Evolutionary conservation across 2,888 invertebrate species (phyloP).

Genomic region (Drosophila borborema): DNA sequence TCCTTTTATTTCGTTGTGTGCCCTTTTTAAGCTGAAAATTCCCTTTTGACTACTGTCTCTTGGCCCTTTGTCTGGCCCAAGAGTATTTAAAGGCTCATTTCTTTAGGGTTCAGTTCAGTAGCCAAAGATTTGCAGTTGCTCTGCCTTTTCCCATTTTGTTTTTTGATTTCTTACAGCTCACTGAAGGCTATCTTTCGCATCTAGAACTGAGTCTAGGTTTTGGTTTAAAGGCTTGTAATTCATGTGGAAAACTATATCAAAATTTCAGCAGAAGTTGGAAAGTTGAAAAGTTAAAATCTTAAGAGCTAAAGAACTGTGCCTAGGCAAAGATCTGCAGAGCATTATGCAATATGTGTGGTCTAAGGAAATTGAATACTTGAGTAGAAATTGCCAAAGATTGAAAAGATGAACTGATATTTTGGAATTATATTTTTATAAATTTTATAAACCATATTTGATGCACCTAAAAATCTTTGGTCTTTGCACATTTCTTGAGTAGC

Average conservation of each 20-base stretch:
- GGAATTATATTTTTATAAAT: not conserved
- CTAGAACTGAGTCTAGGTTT: slow-evolving; percentile 21
- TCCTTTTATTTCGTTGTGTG: slow-evolving; percentile 15
- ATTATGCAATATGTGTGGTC: slow-evolving; percentile 71
- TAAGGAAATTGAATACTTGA: not conserved
- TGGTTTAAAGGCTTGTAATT: slow-evolving; percentile 64
- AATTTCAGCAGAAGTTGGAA: slow-evolving; percentile 39
- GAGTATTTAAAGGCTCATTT: slow-evolving; percentile 71
- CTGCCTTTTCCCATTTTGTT: slow-evolving; percentile 7
- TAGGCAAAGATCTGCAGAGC: not conserved
- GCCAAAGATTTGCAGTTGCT: slow-evolving; percentile 46
- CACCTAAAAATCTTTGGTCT: not conserved
- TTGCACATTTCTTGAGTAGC: not conserved
- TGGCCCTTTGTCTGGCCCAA: slow-evolving; percentile 46
- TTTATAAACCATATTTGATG: not conserved
- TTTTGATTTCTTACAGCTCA: slow-evolving; percentile 77
- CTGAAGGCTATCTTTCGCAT: slow-evolving; percentile 31
- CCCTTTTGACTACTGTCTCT: slow-evolving; percentile 69
- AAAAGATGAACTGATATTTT: not conserved
- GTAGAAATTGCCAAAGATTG: not conserved
- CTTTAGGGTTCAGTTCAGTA: slow-evolving; percentile 49
- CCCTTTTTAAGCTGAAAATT: slow-evolving; percentile 74
- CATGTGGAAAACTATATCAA: slow-evolving; percentile 60
- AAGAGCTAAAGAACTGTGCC: slow-evolving; percentile 13
- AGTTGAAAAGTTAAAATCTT: slow-evolving; percentile 47